Evolutionary conservation across 2,113 vertebrate species (phyloP).

Genomic region (Entosphenus tridentatus): DNA sequence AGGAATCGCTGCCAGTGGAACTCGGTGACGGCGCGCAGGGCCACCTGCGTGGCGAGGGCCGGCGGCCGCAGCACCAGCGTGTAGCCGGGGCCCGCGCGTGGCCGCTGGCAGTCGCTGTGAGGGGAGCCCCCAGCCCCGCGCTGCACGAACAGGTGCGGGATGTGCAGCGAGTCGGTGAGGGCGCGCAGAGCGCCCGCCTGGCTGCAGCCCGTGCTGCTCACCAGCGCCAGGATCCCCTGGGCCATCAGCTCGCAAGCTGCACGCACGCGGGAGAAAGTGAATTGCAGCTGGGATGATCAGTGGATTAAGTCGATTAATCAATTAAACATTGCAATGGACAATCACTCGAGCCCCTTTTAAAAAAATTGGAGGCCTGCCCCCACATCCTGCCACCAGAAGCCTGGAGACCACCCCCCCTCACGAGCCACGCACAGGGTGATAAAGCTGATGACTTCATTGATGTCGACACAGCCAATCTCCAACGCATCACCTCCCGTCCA

Average conservation of each 20-base stretch:
- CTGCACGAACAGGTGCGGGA: conserved; percentile 92
- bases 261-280: conserved; percentile 7
- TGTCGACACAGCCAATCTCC: no score
- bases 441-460: no score
- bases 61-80: conserved; percentile 81
- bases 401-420: no score
- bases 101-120: conserved; percentile 52
- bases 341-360: no score
- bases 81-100: conserved; percentile 64
- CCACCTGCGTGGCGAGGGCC: conserved; percentile 81
- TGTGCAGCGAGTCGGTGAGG: conserved; percentile 85
- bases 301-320: no score
- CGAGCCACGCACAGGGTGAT: no score
- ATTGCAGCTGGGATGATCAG: no score
- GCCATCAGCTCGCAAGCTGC: conserved; percentile 96
- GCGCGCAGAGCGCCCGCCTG: conserved; percentile 79
- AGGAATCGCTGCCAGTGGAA: conserved; percentile 98
- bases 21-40: conserved; percentile 71
- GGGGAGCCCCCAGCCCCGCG: conserved; percentile 52
- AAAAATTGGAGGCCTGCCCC: no score
- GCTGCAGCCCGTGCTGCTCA: conserved; percentile 90
- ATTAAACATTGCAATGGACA: no score
- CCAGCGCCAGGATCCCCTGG: conserved; percentile 81
- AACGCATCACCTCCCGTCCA: no score
- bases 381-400: no score